Base-by-base conservation (phyloP, 2,113 vertebrate species). In the Fulmarus glacialis region DNA sequence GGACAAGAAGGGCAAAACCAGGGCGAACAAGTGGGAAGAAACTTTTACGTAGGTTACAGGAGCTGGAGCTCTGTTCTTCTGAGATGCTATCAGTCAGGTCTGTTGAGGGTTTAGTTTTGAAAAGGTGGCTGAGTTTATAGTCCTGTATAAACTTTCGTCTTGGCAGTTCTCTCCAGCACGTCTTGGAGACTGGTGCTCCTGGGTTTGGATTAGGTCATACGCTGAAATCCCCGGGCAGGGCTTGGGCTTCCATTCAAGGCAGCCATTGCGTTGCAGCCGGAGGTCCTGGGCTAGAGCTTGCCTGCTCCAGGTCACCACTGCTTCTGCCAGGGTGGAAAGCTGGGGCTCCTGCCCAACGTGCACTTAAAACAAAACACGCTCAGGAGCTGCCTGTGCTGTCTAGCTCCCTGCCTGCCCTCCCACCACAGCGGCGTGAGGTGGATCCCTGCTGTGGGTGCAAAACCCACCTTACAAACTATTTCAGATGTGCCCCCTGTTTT, bases 291-390 rank as follows among this genome's bases (percentile, higher is more conserved):
- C 53, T 67, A 10, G 55, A 38, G 45, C 58, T 34, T 1, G 1
- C 38, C 43, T 48, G 48, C 62, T 52, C 43, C 34, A 6, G 26
- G 22, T 29, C 38, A 24, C 4, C 1, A 9, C 52, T 7, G 2
- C 56, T 89, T 32, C 68, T 81, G 38, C 55, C 36, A 47, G 66
- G 36, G 27, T 45, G 48, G 38, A 15, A 74, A 21, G 8, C 0
- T 16, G 15, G 40, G 75, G 38, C 40, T 89, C 24, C 59, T 58
- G 40, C 40, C 52, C 56, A 1, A 1, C 1, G 3, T 23, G 48
- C 13, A 3, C 40, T 23, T 16, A 23, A 15, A 19, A 11, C 18
- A 1, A 21, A 47, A 36, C 4, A 0, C 2, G 3, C 62, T 34
- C 23, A 5, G 62, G 56, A 75, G 56, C 52, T 40, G 30, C 58